Conservation (phyloP, 2,113 vertebrate species). For the Notiomystis cincta region DNA sequence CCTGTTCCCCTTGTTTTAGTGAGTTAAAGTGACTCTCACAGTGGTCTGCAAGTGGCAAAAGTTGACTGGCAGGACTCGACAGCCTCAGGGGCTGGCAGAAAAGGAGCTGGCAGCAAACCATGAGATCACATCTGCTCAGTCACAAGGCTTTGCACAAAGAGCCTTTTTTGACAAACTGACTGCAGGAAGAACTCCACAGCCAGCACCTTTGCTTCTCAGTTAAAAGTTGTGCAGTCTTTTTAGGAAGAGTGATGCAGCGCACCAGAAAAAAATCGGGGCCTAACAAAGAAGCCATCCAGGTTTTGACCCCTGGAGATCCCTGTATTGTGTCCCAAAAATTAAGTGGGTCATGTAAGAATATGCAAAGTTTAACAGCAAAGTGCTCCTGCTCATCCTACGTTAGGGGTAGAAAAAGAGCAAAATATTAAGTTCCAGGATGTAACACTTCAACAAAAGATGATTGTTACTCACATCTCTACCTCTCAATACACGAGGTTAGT, state of each 20-base stretch:
- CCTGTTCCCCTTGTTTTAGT: not conserved
- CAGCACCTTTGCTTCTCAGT: not conserved
- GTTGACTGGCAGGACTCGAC: not conserved
- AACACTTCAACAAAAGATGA: not conserved
- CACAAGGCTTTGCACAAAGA: not conserved
- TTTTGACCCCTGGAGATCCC: not conserved
- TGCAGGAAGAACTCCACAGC: not conserved
- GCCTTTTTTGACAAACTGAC: not conserved
- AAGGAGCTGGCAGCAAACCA: not conserved
- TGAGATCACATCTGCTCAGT: not conserved
- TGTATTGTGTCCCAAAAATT: not conserved
- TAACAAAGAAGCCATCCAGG: not conserved
- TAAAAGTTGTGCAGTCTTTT: not conserved
- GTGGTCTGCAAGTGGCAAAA: not conserved
- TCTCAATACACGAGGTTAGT: not conserved
- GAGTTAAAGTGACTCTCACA: not conserved
- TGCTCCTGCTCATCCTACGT: not conserved
- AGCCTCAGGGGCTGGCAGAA: not conserved
- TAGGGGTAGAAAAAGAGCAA: not conserved
- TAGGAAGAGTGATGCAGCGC: not conserved
- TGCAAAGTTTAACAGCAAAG: not conserved
- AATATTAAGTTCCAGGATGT: not conserved
- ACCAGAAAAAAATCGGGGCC: not conserved
- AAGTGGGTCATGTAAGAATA: not conserved
- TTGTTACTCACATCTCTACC: not conserved